Percentiles rank a stretch among this genome's conserved stretches.
phyloP scores from a whole-genome alignment of 92 coral and sea anemone genomes.

The Isaurus tuberculatus region DNA sequence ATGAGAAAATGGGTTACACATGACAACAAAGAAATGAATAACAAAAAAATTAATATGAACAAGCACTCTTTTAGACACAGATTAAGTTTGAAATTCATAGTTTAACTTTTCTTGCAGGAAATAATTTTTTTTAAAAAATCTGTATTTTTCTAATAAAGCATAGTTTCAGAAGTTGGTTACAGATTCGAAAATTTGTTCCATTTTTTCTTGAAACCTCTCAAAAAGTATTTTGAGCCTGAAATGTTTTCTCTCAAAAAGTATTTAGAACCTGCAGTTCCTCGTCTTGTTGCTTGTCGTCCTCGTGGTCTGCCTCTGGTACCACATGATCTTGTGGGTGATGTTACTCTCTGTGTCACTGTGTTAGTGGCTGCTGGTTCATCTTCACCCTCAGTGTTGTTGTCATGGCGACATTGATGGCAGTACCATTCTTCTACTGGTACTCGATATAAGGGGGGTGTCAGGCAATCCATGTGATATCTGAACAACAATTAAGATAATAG shows the following conservation, averaged over 20 bases:
- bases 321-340: constrained; percentile 21
- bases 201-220: constrained; percentile 32
- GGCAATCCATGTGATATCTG: constrained; percentile 93
- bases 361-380: background rate
- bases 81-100: background rate
- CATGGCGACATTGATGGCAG: constrained; percentile 70
- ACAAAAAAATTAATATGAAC: background rate
- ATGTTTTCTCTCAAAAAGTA: constrained; percentile 36
- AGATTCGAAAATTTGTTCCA: constrained; percentile 12
- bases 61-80: background rate
- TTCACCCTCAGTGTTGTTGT: constrained; percentile 15
- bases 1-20: background rate
- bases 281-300: constrained; percentile 14
- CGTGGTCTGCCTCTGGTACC: constrained; percentile 26
- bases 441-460: constrained; percentile 78
- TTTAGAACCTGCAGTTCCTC: constrained; percentile 30
- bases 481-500: background rate
- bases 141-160: background rate
- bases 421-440: constrained; percentile 96
- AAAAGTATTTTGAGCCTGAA: constrained; percentile 40
- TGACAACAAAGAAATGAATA: background rate
- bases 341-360: background rate
- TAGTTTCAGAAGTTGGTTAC: background rate
- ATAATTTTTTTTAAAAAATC: background rate
- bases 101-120: background rate